A percentile compares a stretch with the other conserved stretches of the same genome.
These are phyloP conservation scores for Palythoa caribaeorum DNA, from an alignment of 92 coral and sea anemone species.

Conservation along the genomic window DNA sequence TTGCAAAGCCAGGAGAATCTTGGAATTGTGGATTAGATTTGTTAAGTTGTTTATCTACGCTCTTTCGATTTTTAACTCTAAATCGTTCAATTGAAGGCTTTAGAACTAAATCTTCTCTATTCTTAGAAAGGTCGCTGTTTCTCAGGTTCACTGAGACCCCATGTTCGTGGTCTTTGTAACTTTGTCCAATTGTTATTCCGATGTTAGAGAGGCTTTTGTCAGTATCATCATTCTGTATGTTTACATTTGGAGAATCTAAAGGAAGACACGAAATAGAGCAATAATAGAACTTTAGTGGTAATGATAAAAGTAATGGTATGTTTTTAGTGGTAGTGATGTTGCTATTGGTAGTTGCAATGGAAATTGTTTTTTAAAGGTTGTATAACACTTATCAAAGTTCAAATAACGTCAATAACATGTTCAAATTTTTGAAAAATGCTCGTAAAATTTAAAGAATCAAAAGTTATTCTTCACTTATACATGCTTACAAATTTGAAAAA, in stretches of 20 bases:
- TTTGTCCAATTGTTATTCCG: conserved; percentile 25
- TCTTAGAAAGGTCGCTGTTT: neutral
- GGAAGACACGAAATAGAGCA: too few relatives aligned
- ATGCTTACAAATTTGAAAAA: too few relatives aligned
- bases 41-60: neutral
- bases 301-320: too few relatives aligned
- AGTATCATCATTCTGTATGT: neutral
- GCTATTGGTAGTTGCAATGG: too few relatives aligned
- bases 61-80: neutral
- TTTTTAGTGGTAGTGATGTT: too few relatives aligned
- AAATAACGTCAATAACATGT: too few relatives aligned
- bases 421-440: too few relatives aligned
- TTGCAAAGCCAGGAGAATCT: neutral
- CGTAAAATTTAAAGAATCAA: too few relatives aligned
- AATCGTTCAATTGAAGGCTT: neutral
- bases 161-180: neutral
- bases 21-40: neutral
- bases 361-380: too few relatives aligned
- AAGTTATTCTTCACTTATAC: too few relatives aligned
- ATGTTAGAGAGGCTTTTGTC: neutral
- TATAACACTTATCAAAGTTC: too few relatives aligned
- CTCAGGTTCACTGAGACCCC: neutral
- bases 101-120: neutral
- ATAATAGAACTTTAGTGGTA: too few relatives aligned
- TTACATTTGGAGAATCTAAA: neutral